These are phyloP conservation scores for Scophthalmus maximus DNA, from an alignment of 2,113 vertebrate species.

Conservation along the genomic window DNA sequence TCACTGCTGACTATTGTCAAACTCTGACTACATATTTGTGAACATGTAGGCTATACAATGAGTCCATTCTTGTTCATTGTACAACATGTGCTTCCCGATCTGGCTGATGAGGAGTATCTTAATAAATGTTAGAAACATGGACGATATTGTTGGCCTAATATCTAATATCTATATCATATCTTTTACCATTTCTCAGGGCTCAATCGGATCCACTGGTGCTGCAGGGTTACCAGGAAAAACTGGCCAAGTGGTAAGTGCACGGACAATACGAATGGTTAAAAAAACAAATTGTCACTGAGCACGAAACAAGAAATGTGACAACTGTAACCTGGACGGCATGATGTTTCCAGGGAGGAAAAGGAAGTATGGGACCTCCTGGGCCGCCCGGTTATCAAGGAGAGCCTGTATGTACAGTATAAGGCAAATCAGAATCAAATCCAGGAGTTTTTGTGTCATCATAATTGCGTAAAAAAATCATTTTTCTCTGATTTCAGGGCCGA, in stretches of 20 bases:
- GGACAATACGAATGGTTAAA: background rate
- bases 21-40: background rate
- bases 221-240: slow-evolving; percentile 87
- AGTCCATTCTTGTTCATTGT: background rate
- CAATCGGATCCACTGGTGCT: slow-evolving; percentile 86
- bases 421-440: background rate
- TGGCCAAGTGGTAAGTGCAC: slow-evolving; percentile 86
- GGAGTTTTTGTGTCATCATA: background rate
- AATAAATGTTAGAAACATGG: background rate
- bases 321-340: slow-evolving; percentile 3
- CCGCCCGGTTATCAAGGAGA: slow-evolving; percentile 87
- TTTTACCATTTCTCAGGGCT: slow-evolving; percentile 82
- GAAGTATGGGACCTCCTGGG: slow-evolving; percentile 86
- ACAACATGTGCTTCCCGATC: background rate
- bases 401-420: slow-evolving; percentile 83
- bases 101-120: background rate
- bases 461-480: background rate
- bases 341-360: slow-evolving; percentile 88
- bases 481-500: slow-evolving; percentile 83
- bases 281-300: background rate
- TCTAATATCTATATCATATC: background rate
- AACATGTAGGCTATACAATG: background rate
- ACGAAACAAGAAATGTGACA: background rate
- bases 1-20: too few species aligned
- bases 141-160: too few species aligned